Evolutionary conservation across 1,140 invertebrate genomes (phyloP), one percentile per base, ranked within the genome.

Genomic region (Cyphomyrmex costatus): DNA sequence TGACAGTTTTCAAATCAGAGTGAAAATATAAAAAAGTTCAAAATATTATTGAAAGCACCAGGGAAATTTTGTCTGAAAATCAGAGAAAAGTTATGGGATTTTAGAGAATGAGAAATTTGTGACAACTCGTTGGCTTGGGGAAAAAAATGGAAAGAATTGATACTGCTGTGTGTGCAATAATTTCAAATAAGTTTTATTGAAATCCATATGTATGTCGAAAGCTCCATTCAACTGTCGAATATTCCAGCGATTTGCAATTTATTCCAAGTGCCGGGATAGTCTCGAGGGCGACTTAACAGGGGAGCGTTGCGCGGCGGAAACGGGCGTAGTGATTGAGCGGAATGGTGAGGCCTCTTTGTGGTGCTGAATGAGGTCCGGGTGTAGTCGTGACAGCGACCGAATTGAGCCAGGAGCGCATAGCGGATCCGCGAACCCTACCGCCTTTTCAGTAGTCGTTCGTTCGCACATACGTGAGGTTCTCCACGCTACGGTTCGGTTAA

Each of bases 361-460:
- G 65, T 21, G 46, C 77, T 91, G 90, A 91, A 91, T 90, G 89
- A 90, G 90, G 74, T 87, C 53, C 86, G 78, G 84, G 87, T 88
- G 87, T 86, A 84, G 89, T 88, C 83, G 74, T 68, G 83, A 90
- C 86, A 85, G 88, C 80, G 88, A 46, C 80, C 65, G 89, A 90
- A 88, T 78, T 88, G 61, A 83, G 85, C 88, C 88, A 89, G 90
- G 90, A 84, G 85, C 87, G 87, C 90, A 91, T 90, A 89, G 89
- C 90, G 84, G 88, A 70, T 77, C 78, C 74, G 68, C 79, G 68
- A 79, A 74, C 76, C 86, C 90, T 74, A 19, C 85, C 86, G 61
- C 56, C 87, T 88, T 88, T 89, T 90, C 91, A 93, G 92, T 93
- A 88, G 68, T 83, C 88, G 87, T 85, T 87, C 80, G 91, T 74